Evolutionary conservation across 2,113 vertebrate genomes (phyloP).

Genomic region (Pelecanus crispus): DNA sequence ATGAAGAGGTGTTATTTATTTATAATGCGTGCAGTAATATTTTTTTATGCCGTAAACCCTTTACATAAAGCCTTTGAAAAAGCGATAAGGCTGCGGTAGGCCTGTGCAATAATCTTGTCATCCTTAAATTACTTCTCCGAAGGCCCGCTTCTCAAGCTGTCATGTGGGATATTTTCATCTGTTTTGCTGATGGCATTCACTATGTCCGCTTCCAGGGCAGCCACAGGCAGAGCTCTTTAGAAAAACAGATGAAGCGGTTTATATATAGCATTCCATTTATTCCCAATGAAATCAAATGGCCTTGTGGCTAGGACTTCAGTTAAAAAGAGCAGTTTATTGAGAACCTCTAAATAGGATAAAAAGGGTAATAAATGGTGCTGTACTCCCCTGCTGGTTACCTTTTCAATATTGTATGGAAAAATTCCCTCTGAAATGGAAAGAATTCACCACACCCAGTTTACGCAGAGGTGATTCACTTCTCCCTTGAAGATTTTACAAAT

Average conservation of each 20-base stretch:
- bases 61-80: slow-evolving; percentile 14
- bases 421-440: background rate
- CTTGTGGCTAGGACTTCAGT: background rate
- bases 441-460: background rate
- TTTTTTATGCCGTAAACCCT: background rate
- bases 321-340: slow-evolving; percentile 20
- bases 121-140: slow-evolving; percentile 30
- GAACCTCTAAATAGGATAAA: background rate
- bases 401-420: background rate
- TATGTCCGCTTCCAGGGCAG: background rate
- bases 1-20: background rate
- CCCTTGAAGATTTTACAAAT: background rate
- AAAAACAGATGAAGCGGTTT: slow-evolving; percentile 7
- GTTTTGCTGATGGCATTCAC: slow-evolving; percentile 30
- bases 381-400: background rate
- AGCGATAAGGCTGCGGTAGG: background rate
- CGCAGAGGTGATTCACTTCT: background rate
- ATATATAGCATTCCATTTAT: slow-evolving; percentile 30
- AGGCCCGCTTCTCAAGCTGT: background rate
- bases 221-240: slow-evolving; percentile 17
- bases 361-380: background rate
- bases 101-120: slow-evolving; percentile 16
- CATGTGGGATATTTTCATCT: slow-evolving; percentile 33
- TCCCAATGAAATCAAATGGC: slow-evolving; percentile 5
- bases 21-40: background rate